Evolutionary conservation across 2,113 vertebrate genomes (phyloP).

Genomic region (Antechinus stuartii): DNA sequence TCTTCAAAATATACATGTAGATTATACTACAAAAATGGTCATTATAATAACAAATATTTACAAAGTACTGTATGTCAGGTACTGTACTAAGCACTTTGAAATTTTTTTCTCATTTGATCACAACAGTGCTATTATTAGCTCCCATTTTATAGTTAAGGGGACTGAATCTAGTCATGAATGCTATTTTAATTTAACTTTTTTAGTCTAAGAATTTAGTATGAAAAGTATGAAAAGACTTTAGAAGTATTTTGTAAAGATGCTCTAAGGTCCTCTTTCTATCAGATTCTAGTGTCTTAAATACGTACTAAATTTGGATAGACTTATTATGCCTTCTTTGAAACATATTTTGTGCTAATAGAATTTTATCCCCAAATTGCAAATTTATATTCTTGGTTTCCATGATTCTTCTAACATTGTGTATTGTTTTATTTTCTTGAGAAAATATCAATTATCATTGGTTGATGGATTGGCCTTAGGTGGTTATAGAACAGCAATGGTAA

Average conservation of each 20-base stretch:
- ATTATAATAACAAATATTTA: not conserved
- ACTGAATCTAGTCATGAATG: not conserved
- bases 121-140: too few species aligned
- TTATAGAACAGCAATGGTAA: too few species aligned
- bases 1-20: not conserved
- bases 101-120: too few species aligned
- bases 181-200: not conserved
- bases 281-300: not conserved
- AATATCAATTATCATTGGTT: not conserved
- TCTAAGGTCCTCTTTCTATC: not conserved
- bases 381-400: not conserved
- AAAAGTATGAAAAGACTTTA: not conserved
- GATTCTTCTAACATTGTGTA: not conserved
- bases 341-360: not conserved
- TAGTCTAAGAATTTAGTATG: not conserved
- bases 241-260: not conserved
- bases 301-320: not conserved
- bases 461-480: not conserved
- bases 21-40: not conserved
- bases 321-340: not conserved
- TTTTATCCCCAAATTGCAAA: not conserved
- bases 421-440: not conserved
- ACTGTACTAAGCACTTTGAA: too few species aligned
- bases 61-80: too few species aligned
- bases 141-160: too few species aligned